Conservation (phyloP, 2,888 invertebrate species). For the Theristus sp. region DNA sequence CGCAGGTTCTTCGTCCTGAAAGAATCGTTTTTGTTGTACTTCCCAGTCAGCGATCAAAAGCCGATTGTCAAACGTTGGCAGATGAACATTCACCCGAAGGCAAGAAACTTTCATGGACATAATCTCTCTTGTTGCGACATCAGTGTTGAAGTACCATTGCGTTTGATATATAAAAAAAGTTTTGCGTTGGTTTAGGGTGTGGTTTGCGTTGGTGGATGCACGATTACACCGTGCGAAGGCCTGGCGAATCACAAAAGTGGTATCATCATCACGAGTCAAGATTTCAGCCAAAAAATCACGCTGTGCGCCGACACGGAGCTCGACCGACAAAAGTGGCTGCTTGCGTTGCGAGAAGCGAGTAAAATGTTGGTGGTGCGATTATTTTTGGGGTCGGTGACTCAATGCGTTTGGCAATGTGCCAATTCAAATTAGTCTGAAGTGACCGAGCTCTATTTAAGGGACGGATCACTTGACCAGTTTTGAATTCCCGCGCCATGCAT, state of each 20-base stretch:
- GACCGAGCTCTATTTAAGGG: no score
- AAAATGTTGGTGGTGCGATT: background rate
- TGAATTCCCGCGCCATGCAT: no score
- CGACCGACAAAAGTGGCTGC: background rate
- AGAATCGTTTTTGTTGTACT: constrained; percentile 36
- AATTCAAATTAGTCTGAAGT: no score
- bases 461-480: no score
- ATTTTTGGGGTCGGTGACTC: no score
- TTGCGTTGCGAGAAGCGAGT: background rate
- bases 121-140: no score
- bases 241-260: background rate
- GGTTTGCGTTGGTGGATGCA: background rate
- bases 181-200: constrained; percentile 6
- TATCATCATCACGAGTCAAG: background rate
- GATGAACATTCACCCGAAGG: constrained; percentile 32
- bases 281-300: background rate
- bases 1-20: constrained; percentile 35
- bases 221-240: background rate
- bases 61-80: constrained; percentile 25
- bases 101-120: no score
- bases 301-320: background rate
- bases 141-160: no score
- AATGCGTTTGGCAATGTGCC: no score
- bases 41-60: constrained; percentile 30
- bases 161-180: no score